A percentile compares a stretch with the other conserved stretches of the same genome.
Evolutionary conservation across 2,113 vertebrate species (phyloP).

Genomic region (Meles meles): DNA sequence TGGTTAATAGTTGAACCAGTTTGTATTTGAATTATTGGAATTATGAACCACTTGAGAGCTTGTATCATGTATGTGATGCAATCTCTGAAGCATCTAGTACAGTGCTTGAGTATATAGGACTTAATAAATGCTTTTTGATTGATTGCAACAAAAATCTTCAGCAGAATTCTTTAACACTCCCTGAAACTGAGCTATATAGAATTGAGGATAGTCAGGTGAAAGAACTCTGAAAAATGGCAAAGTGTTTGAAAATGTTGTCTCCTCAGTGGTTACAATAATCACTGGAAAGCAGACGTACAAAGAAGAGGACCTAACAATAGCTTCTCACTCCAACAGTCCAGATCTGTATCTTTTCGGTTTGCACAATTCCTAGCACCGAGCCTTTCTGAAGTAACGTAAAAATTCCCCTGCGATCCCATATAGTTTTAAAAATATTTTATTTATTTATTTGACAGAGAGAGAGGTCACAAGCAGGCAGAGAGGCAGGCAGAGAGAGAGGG

Average conservation of each 20-base stretch:
- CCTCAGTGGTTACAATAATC: neutral
- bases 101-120: neutral
- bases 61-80: neutral
- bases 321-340: neutral
- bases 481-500: no score
- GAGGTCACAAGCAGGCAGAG: no score
- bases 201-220: neutral
- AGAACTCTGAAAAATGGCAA: neutral
- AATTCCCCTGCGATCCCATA: neutral
- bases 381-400: neutral
- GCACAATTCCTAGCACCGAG: neutral
- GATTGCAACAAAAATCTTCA: neutral
- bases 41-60: neutral
- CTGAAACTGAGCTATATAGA: neutral
- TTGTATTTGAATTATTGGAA: neutral
- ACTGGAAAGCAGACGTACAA: neutral
- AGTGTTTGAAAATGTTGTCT: neutral
- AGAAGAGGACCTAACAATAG: neutral
- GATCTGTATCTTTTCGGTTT: neutral
- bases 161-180: neutral
- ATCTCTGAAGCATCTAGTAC: neutral
- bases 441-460: no score
- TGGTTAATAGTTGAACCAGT: neutral
- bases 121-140: conserved; percentile 4
- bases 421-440: no score